Base-by-base conservation (phyloP, 2,113 vertebrate species). In the Chascanopsetta lugubris region DNA sequence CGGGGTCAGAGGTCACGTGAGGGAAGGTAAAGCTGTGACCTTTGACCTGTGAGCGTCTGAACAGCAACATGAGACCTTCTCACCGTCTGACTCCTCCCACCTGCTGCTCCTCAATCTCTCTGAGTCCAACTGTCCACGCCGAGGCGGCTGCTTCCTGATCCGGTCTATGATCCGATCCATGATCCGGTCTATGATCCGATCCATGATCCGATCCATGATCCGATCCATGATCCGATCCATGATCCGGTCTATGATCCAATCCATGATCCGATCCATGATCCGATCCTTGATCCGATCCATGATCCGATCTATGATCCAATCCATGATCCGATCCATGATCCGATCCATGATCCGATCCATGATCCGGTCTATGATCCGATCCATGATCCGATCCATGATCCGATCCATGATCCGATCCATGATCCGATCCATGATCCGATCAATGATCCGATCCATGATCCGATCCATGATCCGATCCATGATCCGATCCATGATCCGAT, bases 51-150 rank as follows among this genome's bases (percentile, higher is more conserved):
- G 53, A 18, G 77, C n/a, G 69, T 76, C 75, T 61, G 55, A 40
- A 4, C 30, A 3, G 17, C 0, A 51, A 43, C 67, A 67, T 29
- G 69, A 71, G 2, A 71, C 2, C n/a, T 74, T 85, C 69, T 73
- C 75, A 79, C 83, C 63, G 75, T 72, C 56, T n/a, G 64, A 78
- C 51, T 68, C 2, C 63, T 82, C 72, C 66, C 78, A 82, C 79
- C 83, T 82, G 79, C 54, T 24, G 56, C 8, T 2, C 4, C 34
- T 73, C n/a, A 22, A 20, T 3, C 45, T 42, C 22, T 32, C 42
- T 50, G 40, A 7, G 9, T 22, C 10, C 12, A 42, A 10, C 43
- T 21, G 18, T 20, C n/a, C 7, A 43, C 43, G n/a, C 20, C 1
- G 29, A 34, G 4, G 1, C 9, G 12, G 12, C 15, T 17, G 5